Base-by-base conservation (phyloP, 1,140 invertebrate species). In the Anastrepha obliqua region DNA sequence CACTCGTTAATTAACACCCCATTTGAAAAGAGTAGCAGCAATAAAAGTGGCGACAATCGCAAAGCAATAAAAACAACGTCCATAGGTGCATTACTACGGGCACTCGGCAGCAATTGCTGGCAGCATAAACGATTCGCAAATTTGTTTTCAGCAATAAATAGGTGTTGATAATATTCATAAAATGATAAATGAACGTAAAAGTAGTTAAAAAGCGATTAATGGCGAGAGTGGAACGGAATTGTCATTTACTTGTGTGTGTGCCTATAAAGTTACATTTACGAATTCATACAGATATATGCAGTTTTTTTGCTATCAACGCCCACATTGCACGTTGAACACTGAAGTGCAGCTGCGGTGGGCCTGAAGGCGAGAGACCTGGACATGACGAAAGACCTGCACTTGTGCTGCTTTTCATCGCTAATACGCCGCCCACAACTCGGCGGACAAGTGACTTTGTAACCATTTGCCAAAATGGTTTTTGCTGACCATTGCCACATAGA, bases 161-260 rank as follows among this genome's bases (percentile, higher is more conserved):
- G 42, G 17, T 42, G 60, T 62, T 62, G 13, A 62, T 62, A 62
- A 15, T 62, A 17, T 17, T 62, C 11, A 11, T 3, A 55, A 55
- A 17, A 44, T 74, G 67, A 74, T 74, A 74, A 74, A 47, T 74
- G 67, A 4, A 74, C 39, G 44, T 5, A 11, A 47, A 74, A 44
- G 39, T 42, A 74, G 39, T 74, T 74, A 44, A 47, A 74, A 74
- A 44, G 42, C 42, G 15, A 74, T 74, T 42, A 74, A 74, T 74
- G 67, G 13, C 42, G 44, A 1, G 3, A 39, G 13, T 1, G 67
- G 5, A 74, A 17, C 6, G 13, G 39, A 44, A 47, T 74, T 44
- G 42, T 15, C 42, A 74, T 44, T 44, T 44, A 15, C 51, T 7
- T 7, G 9, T 55, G 9, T 55, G 5, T 55, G 9, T 9, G 51